Base-by-base conservation (phyloP, 2,888 invertebrate genomes). In the Dromius quadrimaculatus region DNA sequence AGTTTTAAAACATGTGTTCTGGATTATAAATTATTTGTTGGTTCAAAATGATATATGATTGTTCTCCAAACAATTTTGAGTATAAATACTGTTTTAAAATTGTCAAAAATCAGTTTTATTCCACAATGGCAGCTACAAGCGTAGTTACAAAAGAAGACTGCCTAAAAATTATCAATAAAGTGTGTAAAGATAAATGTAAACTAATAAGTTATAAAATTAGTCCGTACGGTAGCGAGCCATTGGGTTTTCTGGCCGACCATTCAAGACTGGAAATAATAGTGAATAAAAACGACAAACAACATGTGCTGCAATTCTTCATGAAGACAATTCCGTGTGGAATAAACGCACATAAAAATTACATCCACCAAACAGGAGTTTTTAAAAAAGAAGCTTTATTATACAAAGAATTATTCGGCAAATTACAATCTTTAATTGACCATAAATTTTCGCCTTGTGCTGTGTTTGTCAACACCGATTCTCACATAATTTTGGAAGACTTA, bases 241-340 rank as follows among this genome's bases (percentile, higher is more conserved):
- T 77, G 11, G 79, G 79, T 11, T 79, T 77, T 61, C 64, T 79
- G 59, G 79, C 77, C n/a, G 78, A 79, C 20, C 78, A 79, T 73
- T 75, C 74, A 28, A 72, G 72, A 20, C 71, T 79, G 1, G 75
- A 59, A 19, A 74, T 79, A 6, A 72, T 62, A 34, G 75, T 72
- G 66, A 63, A 36, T 3, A 66, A 36, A 41, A 17, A 23, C 19
- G 62, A 71, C 15, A 62, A 32, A 72, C 34, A 45, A 47, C 54
- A 17, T 47, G 62, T 62, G 11, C 36, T 81, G 0, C 78, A 78
- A 15, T 86, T 87, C 71, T 91, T 91, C 75, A 80, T 89, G 0
- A 91, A 91, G 79, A 83, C 85, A 4, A 79, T 88, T 57, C 90
- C 90, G 0, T 81, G 81, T 70, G 38, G 57, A n/a, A 83, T 87